phyloP scores from a whole-genome alignment of 92 coral and sea anemone species.

The Siderastrea siderea region DNA sequence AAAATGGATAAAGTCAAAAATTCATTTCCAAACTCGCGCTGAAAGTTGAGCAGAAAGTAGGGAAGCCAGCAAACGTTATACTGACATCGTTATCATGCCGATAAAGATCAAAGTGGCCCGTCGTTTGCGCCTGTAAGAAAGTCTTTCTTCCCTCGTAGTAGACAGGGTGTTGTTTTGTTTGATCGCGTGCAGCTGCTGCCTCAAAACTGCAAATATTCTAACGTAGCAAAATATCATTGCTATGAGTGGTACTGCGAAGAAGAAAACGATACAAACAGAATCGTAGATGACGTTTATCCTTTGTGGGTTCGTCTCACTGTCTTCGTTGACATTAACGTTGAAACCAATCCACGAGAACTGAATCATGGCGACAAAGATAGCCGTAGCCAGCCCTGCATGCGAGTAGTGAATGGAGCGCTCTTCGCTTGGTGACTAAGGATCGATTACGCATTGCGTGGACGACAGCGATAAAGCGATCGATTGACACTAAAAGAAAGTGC shows the following conservation, averaged over 20 bases:
- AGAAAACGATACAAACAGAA: background rate
- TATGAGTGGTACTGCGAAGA: constrained; percentile 20
- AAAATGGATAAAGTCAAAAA: constrained; percentile 36
- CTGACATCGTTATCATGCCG: constrained; percentile 41
- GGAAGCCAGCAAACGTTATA: constrained; percentile 79
- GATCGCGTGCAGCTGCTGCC: constrained; percentile 9
- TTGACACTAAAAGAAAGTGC: constrained; percentile 75
- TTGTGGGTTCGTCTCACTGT: background rate
- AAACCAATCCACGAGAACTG: constrained; percentile 66
- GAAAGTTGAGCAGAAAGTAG: constrained; percentile 52
- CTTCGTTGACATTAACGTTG: background rate
- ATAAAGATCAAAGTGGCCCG: constrained; percentile 60
- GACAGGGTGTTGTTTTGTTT: constrained; percentile 1
- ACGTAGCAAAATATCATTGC: constrained; percentile 17
- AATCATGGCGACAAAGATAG: constrained; percentile 48
- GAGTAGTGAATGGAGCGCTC: constrained; percentile 21
- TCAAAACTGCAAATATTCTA: background rate
- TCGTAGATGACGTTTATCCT: background rate
- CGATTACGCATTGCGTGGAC: constrained; percentile 77
- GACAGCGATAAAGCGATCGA: constrained; percentile 83
- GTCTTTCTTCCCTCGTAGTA: background rate
- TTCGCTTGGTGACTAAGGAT: constrained; percentile 45
- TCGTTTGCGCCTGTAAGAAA: constrained; percentile 6
- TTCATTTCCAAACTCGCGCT: constrained; percentile 38
- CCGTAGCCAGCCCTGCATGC: constrained; percentile 47